Base-by-base conservation (phyloP, 2,113 vertebrate genomes). In the Tetraodon nigroviridis region DNA sequence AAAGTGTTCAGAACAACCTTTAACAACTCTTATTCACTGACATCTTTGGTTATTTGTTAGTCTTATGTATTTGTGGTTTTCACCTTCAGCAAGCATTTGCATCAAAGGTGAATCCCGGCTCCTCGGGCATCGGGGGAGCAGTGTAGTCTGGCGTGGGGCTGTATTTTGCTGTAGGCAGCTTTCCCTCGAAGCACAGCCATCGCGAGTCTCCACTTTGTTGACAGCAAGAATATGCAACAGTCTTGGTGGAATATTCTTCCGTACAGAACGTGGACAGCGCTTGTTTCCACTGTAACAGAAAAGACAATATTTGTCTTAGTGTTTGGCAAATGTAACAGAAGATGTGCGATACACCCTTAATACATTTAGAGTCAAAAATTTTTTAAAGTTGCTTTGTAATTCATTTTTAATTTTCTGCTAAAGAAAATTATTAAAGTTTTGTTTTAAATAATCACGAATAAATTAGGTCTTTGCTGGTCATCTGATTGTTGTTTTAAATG, bases 271-370 rank as follows among this genome's bases (percentile, higher is more conserved):
- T 3, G 17, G 67, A 40, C 17, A 90, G 70, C 2, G 80, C 61
- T 44, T 81, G 61, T 71, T 71, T 58, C 89, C 89, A 90, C 89
- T 90, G 77, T 4, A 44, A 61, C 41, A 24, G 52, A 48, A 52
- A 66, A 0, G 6, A 4, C 29, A 2, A 8, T 13, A 5, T 1
- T n/a, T 6, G 6, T 14, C 32, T 20, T 42, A 8, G n/a, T 18
- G 4, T 56, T 14, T 6, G 8, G 29, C 16, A 18, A 59, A 18
- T 48, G n/a, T 29, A n/a, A n/a, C 5, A 65, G 19, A 27, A 48
- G 59, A 44, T 24, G 5, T 27, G 7, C 6, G 37, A 47, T 18
- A 55, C 1, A 13, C 18, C 12, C 16, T 47, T 6, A 47, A n/a
- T 17, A 18, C 8, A 48, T 20, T 18, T 18, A 8, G 17, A 48